Percentiles rank a stretch among this genome's conserved stretches.
Evolutionary conservation across 2,888 invertebrate genomes (phyloP).

Genomic region (Drosophila fulvimacula): DNA sequence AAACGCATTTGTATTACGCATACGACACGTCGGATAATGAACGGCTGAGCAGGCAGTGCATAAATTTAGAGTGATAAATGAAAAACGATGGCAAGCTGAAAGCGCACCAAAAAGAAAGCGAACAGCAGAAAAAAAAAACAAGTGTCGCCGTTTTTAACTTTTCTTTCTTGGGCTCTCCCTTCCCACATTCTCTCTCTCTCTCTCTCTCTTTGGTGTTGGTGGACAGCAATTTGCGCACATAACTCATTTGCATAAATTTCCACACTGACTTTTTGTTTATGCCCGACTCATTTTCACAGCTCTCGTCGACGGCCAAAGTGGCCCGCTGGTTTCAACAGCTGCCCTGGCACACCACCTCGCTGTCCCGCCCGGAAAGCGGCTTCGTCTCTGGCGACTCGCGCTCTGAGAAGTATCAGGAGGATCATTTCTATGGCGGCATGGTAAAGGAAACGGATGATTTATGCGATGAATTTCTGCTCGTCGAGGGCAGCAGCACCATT

Average conservation of each 20-base stretch:
- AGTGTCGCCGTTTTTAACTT: conserved; percentile 71
- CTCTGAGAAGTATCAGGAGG: conserved; percentile 86
- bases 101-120: conserved; percentile 25
- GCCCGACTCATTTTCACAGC: conserved; percentile 85
- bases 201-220: conserved; percentile 32
- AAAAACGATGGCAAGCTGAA: conserved; percentile 59
- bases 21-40: conserved; percentile 50
- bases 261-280: conserved; percentile 64
- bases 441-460: conserved; percentile 83
- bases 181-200: not conserved
- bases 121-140: conserved; percentile 38
- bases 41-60: conserved; percentile 64
- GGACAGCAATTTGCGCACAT: conserved; percentile 78
- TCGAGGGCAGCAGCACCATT: conserved; percentile 89
- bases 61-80: conserved; percentile 73
- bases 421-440: conserved; percentile 82
- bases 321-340: conserved; percentile 92
- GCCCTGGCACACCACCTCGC: conserved; percentile 86
- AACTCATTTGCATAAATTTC: conserved; percentile 80
- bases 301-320: conserved; percentile 91
- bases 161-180: conserved; percentile 9
- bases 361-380: conserved; percentile 91
- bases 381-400: conserved; percentile 89
- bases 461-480: conserved; percentile 87
- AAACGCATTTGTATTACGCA: conserved; percentile 58